Evolutionary conservation across 2,113 vertebrate genomes (phyloP).

Genomic region (Epinephelus fuscoguttatus): DNA sequence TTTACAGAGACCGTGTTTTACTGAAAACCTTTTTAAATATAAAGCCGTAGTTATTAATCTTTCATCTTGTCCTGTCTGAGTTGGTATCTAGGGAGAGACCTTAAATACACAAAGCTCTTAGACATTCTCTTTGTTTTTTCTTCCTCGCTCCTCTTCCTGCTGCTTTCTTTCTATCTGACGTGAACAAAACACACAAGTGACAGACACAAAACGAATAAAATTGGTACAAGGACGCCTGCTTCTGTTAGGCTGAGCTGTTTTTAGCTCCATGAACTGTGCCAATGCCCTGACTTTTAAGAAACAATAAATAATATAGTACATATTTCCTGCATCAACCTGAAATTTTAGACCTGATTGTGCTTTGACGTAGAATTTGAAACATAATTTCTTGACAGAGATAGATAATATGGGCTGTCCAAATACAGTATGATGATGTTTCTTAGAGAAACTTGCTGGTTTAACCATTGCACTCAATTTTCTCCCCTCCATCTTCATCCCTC

Average conservation of each 20-base stretch:
- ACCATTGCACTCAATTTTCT: constrained; percentile 42
- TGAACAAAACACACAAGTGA: constrained; percentile 44
- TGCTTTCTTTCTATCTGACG: constrained; percentile 43
- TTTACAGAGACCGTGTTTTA: constrained; percentile 63
- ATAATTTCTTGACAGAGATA: constrained; percentile 26
- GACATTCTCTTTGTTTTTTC: constrained; percentile 76
- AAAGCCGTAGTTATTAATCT: constrained; percentile 82
- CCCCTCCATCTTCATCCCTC: constrained; percentile 58
- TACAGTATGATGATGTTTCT: constrained; percentile 50
- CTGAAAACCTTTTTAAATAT: constrained; percentile 77
- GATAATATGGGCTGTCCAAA: constrained; percentile 11
- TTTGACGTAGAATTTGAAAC: constrained; percentile 39
- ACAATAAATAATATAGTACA: constrained; percentile 47
- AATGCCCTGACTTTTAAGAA: constrained; percentile 47
- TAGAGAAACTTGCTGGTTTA: constrained; percentile 46
- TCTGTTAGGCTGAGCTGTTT: constrained; percentile 41
- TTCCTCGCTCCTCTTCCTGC: constrained; percentile 36
- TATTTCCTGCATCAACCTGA: constrained; percentile 32
- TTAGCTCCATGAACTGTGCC: constrained; percentile 32
- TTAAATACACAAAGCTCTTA: constrained; percentile 81
- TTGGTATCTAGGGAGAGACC: constrained; percentile 76
- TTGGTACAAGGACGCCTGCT: constrained; percentile 26
- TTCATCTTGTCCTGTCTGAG: constrained; percentile 82
- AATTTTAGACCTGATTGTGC: constrained; percentile 5
- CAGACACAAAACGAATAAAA: constrained; percentile 41